phyloP scores from a whole-genome alignment of 2,888 invertebrate species.

The Cantharis rustica region DNA sequence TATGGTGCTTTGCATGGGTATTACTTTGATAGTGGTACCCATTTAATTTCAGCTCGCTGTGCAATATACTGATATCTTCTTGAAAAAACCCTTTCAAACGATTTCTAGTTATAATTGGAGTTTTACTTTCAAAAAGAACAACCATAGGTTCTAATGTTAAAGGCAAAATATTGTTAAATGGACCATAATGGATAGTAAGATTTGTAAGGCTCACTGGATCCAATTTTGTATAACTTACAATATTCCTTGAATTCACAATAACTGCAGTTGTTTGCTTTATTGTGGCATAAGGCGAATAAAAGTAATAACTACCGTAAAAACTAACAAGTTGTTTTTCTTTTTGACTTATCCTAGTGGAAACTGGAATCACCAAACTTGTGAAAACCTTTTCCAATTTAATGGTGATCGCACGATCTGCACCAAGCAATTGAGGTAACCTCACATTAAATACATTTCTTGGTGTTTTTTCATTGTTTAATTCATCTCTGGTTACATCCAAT shows the following conservation, averaged over 20 bases:
- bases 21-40: slow-evolving; percentile 97
- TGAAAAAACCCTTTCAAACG: slow-evolving; percentile 92
- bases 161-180: slow-evolving; percentile 75
- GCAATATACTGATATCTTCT: slow-evolving; percentile 88
- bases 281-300: slow-evolving; percentile 83
- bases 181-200: slow-evolving; percentile 84
- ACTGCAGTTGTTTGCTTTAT: slow-evolving; percentile 82
- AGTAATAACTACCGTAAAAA: slow-evolving; percentile 82
- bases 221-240: slow-evolving; percentile 81
- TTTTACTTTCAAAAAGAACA: slow-evolving; percentile 95
- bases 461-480: slow-evolving; percentile 45
- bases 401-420: slow-evolving; percentile 62
- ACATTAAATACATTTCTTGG: slow-evolving; percentile 33
- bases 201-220: slow-evolving; percentile 82
- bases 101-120: slow-evolving; percentile 92
- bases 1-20: slow-evolving; percentile 82
- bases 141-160: slow-evolving; percentile 66
- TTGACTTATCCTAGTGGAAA: slow-evolving; percentile 88
- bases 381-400: slow-evolving; percentile 75
- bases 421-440: slow-evolving; percentile 64
- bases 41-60: slow-evolving; percentile 91
- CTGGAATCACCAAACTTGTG: slow-evolving; percentile 78
- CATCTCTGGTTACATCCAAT: slow-evolving; percentile 48
- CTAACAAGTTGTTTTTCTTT: slow-evolving; percentile 92
- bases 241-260: slow-evolving; percentile 73